Evolutionary conservation across 1,140 invertebrate genomes (phyloP).

Genomic region (Rhynchophorus ferrugineus): DNA sequence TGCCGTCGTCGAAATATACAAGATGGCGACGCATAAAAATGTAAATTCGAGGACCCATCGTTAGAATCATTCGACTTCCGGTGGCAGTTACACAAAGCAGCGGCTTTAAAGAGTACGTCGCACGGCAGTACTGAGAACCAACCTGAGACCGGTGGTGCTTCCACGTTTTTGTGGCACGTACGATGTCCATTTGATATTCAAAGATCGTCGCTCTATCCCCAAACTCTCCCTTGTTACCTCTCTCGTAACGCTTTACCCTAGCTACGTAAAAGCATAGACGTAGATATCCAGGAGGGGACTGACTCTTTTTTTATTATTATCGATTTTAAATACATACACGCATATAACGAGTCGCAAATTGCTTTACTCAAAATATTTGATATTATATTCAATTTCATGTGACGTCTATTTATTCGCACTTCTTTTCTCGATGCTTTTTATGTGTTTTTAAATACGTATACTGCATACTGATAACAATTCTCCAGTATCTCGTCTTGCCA

Average conservation of each 20-base stretch:
- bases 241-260: not conserved
- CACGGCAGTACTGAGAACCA: conserved; percentile 5
- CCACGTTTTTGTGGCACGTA: not conserved
- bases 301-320: no score
- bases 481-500: no score
- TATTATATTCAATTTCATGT: no score
- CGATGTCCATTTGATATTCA: not conserved
- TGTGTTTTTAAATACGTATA: no score
- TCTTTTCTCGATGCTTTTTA: no score
- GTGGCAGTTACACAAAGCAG: conserved; percentile 6
- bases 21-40: not conserved
- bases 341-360: no score
- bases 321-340: no score
- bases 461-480: no score
- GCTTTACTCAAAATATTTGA: no score
- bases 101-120: not conserved
- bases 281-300: no score
- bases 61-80: conserved; percentile 8
- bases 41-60: not conserved
- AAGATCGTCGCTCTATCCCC: not conserved
- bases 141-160: not conserved
- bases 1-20: not conserved
- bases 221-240: not conserved
- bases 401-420: no score
- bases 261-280: not conserved